These are phyloP conservation scores for Tanytarsus gracilentus DNA, from an alignment of 2,888 invertebrate genomes.

Conservation along the genomic window DNA sequence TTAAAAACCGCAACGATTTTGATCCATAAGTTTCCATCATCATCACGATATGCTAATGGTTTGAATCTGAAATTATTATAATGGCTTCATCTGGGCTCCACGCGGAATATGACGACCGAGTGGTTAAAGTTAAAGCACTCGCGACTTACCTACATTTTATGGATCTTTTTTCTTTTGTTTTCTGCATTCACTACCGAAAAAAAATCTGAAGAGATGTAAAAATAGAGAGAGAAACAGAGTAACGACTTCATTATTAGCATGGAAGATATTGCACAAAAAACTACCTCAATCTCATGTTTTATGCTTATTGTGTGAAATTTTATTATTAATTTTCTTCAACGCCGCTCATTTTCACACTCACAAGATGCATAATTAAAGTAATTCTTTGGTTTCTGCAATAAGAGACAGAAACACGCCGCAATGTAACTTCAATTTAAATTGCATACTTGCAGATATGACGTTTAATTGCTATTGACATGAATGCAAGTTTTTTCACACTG, in stretches of 20 bases:
- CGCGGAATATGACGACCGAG: too few species aligned
- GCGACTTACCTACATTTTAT: conserved; percentile 9
- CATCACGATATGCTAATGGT: conserved; percentile 7
- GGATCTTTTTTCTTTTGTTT: conserved; percentile 2
- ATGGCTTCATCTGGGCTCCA: neutral
- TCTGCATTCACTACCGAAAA: neutral
- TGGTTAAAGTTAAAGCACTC: too few species aligned
- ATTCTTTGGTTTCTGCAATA: neutral
- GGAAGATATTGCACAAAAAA: neutral
- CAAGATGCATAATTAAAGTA: neutral
- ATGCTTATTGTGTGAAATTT: neutral
- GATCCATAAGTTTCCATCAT: neutral
- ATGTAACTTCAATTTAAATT: neutral
- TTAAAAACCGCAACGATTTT: neutral
- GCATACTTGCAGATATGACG: too few species aligned
- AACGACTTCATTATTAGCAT: neutral
- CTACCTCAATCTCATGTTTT: neutral
- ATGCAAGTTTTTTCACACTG: neutral
- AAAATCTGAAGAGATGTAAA: too few species aligned
- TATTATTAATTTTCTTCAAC: neutral
- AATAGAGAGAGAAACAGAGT: conserved; percentile 1
- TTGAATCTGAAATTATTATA: conserved; percentile 2
- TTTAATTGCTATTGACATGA: neutral
- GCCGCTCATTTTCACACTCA: neutral
- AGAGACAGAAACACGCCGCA: too few species aligned